These are phyloP conservation scores for Nymphalis c-album DNA, from an alignment of 2,888 invertebrate species.

Conservation along the genomic window DNA sequence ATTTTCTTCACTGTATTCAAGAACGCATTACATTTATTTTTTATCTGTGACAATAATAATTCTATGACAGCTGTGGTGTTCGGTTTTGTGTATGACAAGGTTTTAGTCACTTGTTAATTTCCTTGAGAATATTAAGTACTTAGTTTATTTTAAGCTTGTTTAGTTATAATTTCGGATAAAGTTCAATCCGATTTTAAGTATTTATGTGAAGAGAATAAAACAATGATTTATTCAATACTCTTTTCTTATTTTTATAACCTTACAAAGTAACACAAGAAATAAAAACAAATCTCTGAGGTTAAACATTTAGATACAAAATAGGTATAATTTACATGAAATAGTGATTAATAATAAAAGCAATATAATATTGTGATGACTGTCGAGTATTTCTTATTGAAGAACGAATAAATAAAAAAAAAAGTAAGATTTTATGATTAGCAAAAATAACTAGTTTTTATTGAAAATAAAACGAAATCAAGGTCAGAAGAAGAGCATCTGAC, in stretches of 20 bases:
- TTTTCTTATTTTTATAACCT: slow-evolving; percentile 2
- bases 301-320: not conserved
- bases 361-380: no score
- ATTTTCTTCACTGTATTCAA: not conserved
- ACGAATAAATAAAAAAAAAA: no score
- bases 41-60: slow-evolving; percentile 12
- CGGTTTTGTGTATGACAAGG: slow-evolving; percentile 48
- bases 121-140: slow-evolving; percentile 59
- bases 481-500: no score
- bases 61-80: slow-evolving; percentile 16
- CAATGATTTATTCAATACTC: slow-evolving; percentile 68
- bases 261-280: not conserved
- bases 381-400: no score
- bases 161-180: slow-evolving; percentile 55
- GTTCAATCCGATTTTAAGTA: slow-evolving; percentile 66
- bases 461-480: no score
- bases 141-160: slow-evolving; percentile 61
- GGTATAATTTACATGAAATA: not conserved
- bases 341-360: no score
- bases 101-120: slow-evolving; percentile 70
- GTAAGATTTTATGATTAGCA: no score
- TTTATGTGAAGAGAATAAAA: slow-evolving; percentile 77
- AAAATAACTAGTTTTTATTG: no score
- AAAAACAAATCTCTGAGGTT: not conserved
- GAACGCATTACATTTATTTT: not conserved